Conservation (phyloP, 2,888 invertebrate genomes). For the Meloe dianella region DNA sequence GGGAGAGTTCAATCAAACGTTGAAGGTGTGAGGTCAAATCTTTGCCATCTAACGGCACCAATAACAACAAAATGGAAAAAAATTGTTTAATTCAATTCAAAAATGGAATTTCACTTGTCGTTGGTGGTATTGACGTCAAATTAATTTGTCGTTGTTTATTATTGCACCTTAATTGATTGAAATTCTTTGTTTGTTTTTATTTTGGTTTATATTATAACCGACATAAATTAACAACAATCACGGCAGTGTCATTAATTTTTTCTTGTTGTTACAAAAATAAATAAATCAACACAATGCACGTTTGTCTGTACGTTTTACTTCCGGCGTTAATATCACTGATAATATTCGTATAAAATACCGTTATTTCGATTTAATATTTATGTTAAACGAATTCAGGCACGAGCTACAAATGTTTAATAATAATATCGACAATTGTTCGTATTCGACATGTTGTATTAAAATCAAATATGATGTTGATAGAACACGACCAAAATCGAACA, state of each 20-base stretch:
- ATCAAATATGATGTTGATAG: too few relatives aligned
- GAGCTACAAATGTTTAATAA: conserved; percentile 30
- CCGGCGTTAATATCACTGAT: conserved; percentile 29
- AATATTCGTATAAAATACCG: conserved; percentile 24
- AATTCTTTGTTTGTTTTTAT: too few relatives aligned
- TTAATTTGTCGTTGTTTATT: not conserved
- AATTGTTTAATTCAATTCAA: not conserved
- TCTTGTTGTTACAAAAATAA: too few relatives aligned
- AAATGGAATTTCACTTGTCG: too few relatives aligned
- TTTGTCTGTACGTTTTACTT: conserved; percentile 25
- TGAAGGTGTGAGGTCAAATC: conserved; percentile 27
- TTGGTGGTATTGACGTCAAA: not conserved
- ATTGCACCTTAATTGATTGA: too few relatives aligned
- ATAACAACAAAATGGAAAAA: not conserved
- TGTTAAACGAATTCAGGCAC: conserved; percentile 31
- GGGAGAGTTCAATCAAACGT: conserved; percentile 12
- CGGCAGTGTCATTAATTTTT: too few relatives aligned
- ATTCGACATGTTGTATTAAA: too few relatives aligned
- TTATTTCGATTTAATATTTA: conserved; percentile 24
- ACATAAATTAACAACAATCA: too few relatives aligned
- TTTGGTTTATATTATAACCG: too few relatives aligned
- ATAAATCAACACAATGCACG: conserved; percentile 33
- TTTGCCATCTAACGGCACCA: conserved; percentile 7
- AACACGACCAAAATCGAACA: not conserved
- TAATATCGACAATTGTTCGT: not conserved